Conservation (phyloP, 2,888 invertebrate species). For the Xanthorhoe designata region DNA sequence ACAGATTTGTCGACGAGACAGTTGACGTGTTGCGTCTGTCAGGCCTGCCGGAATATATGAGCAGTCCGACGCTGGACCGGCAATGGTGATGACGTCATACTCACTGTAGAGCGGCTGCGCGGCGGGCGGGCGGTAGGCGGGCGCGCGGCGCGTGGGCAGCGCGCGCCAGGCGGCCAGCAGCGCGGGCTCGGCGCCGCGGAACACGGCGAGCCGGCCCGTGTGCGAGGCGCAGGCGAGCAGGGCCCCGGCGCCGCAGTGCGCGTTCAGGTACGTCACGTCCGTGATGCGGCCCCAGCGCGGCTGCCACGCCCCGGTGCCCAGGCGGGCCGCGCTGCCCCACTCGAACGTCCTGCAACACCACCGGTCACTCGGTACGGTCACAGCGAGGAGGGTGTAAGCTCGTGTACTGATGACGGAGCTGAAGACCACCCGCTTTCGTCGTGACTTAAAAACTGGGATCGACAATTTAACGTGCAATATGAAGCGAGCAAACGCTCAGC, state of each 20-base stretch:
- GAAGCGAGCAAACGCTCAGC: neutral
- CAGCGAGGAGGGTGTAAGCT: no score
- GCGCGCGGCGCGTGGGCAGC: conserved; percentile 86
- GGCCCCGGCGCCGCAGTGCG: conserved; percentile 91
- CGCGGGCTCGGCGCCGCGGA: conserved; percentile 92
- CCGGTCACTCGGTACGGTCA: no score
- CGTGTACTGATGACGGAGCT: no score
- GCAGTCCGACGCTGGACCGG: no score
- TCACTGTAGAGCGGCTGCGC: conserved; percentile 76
- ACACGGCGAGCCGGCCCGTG: conserved; percentile 91
- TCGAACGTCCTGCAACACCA: conserved; percentile 89
- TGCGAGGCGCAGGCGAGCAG: conserved; percentile 91
- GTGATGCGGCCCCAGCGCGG: conserved; percentile 88
- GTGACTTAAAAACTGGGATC: no score
- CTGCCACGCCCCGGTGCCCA: conserved; percentile 87
- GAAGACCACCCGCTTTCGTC: no score
- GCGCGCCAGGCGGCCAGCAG: conserved; percentile 93
- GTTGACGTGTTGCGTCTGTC: no score
- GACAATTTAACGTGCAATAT: neutral
- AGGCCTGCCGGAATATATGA: no score
- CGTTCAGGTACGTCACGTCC: conserved; percentile 93
- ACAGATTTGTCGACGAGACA: no score
- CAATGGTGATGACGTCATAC: conserved; percentile 39
- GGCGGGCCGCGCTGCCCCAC: conserved; percentile 91
- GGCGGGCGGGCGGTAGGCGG: conserved; percentile 75